Evolutionary conservation across 2,888 invertebrate genomes (phyloP), one percentile per base, ranked within the genome.

Genomic region (Limnephilus rhombicus): DNA sequence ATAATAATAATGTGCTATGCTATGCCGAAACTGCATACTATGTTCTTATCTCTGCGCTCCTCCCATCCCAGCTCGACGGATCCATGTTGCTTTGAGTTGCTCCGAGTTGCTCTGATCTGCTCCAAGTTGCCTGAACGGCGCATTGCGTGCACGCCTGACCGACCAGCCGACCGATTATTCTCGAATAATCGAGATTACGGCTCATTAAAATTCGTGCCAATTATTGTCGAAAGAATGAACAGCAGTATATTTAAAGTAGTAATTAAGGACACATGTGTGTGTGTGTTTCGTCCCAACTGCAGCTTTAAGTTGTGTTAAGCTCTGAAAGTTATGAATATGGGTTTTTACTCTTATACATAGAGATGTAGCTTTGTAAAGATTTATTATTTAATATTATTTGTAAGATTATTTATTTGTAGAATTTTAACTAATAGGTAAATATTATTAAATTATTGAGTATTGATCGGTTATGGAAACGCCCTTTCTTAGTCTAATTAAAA

Each of bases 181-280:
- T 15, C 37, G 83, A 83, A 83, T 83, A 83, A 83, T 83, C 83
- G 83, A 83, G 83, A 83, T 83, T 83, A 34, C 83, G 18, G 18
- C 83, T 83, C 83, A 37, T 83, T 83, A 31, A 83, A 83, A 83
- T 83, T 37, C 83, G 34, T 18, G 37, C 83, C 83, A 83, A 83
- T 83, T 34, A 83, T 24, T 15, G 15, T 37, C 83, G 34, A 83
- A 83, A 83, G 83, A 24, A 24, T 15, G 83, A 24, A 83, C 83
- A 34, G 29, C 82, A 82, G 34, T 82, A 18, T 82, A 18, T 34
- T 82, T 82, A 31, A 82, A 37, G 83, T 83, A 37, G 37, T 83
- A 83, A 83, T 83, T 83, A 83, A 83, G 37, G 37, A 11, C 83
- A 24, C 18, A 37, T 24, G 81, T 83, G 83, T 24, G 83, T 24